Percentiles rank a stretch among this genome's conserved stretches.
phyloP scores from a whole-genome alignment of 2,113 vertebrate species.

The Lates calcarifer region DNA sequence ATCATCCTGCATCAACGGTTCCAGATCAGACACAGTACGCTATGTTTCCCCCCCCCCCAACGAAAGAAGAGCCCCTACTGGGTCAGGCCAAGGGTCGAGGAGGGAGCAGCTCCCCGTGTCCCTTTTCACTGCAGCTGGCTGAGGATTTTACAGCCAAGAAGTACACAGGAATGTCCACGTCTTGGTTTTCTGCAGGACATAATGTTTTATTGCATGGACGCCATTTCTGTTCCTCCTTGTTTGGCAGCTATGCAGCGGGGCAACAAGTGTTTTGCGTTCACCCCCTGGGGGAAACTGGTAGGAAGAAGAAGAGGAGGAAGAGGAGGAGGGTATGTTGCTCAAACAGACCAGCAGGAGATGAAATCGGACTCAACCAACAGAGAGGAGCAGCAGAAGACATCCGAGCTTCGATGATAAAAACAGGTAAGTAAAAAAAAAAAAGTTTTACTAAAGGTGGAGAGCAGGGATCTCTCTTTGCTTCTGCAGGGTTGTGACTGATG shows the following conservation, averaged over 20 bases:
- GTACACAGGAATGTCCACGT: slow-evolving; percentile 65
- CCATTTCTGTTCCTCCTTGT: slow-evolving; percentile 54
- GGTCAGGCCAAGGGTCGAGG: slow-evolving; percentile 42
- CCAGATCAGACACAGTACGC: slow-evolving; percentile 38
- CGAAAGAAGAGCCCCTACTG: slow-evolving; percentile 61
- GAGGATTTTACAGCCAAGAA: slow-evolving; percentile 64
- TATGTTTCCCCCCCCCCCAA: slow-evolving; percentile 56
- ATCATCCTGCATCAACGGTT: slow-evolving; percentile 31
- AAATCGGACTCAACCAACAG: slow-evolving; percentile 84
- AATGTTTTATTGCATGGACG: slow-evolving; percentile 72
- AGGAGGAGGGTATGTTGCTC: slow-evolving; percentile 63
- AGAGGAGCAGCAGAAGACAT: slow-evolving; percentile 76
- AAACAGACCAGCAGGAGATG: slow-evolving; percentile 71
- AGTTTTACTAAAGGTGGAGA: too few relatives aligned
- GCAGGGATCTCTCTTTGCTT: not conserved
- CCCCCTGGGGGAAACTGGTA: slow-evolving; percentile 74
- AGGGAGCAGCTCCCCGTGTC: slow-evolving; percentile 36
- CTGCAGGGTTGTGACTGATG: not conserved
- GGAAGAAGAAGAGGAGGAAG: slow-evolving; percentile 79
- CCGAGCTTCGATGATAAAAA: slow-evolving; percentile 72
- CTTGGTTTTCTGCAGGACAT: slow-evolving; percentile 70
- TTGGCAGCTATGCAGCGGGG: slow-evolving; percentile 85
- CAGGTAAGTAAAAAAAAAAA: slow-evolving; percentile 85
- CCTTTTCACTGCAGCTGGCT: slow-evolving; percentile 66
- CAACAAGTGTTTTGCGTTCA: slow-evolving; percentile 84